Evolutionary conservation across 1,140 invertebrate genomes (phyloP).

Genomic region (Zaprionus lachaisei): DNA sequence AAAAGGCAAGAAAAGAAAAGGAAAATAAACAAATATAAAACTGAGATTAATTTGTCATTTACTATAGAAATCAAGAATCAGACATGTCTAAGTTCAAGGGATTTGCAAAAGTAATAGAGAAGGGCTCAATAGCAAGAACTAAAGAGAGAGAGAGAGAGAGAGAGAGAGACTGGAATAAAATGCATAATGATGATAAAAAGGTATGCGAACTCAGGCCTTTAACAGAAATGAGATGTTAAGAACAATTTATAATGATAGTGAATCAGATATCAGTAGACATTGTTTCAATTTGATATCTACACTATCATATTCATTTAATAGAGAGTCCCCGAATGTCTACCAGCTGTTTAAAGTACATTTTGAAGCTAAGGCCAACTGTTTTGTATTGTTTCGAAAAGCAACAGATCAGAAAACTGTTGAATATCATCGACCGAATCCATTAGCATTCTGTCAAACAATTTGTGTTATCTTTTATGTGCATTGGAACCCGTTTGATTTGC

Average conservation of each 20-base stretch:
- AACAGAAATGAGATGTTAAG: neutral
- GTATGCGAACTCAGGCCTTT: neutral
- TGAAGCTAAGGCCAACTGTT: neutral
- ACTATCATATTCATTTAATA: too few species aligned
- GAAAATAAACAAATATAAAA: neutral
- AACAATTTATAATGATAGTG: neutral
- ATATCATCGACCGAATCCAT: constrained; percentile 11
- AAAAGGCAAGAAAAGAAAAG: neutral
- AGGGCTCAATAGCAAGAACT: neutral
- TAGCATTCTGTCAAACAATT: constrained; percentile 22
- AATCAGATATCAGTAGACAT: neutral
- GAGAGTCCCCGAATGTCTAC: neutral
- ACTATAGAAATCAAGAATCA: neutral
- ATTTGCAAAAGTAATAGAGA: neutral
- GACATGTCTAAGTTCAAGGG: neutral
- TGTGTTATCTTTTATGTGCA: constrained; percentile 10
- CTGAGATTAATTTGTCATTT: constrained; percentile 7
- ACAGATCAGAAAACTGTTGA: constrained; percentile 9
- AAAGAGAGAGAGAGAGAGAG: too few species aligned
- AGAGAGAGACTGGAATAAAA: neutral
- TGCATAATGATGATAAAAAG: neutral
- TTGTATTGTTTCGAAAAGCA: neutral
- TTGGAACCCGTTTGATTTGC: constrained; percentile 24
- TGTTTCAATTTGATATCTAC: too few species aligned
- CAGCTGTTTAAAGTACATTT: neutral